These are phyloP conservation scores for Pachycephala philippinensis DNA, from an alignment of 2,113 vertebrate genomes.

Conservation along the genomic window DNA sequence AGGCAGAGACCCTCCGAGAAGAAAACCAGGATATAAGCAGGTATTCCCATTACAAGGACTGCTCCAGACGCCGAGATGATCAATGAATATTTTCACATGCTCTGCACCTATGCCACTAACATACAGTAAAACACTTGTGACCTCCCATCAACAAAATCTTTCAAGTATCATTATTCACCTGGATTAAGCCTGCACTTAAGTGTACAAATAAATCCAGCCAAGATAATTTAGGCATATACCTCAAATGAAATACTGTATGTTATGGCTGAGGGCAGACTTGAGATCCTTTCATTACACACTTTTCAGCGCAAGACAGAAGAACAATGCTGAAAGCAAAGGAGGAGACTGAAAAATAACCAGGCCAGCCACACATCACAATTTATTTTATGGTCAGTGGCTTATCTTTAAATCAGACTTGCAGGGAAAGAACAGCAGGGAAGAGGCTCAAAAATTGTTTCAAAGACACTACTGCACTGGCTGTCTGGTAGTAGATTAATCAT, in stretches of 20 bases:
- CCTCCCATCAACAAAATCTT: not conserved
- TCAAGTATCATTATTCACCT: not conserved
- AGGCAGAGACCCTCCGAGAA: not conserved
- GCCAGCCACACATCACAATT: not conserved
- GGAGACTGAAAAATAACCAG: not conserved
- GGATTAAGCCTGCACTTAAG: not conserved
- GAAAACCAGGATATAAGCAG: not conserved
- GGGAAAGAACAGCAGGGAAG: not conserved
- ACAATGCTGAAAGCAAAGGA: not conserved
- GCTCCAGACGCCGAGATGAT: not conserved
- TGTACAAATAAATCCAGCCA: not conserved
- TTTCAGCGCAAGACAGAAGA: not conserved
- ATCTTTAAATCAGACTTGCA: not conserved
- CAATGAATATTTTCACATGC: not conserved
- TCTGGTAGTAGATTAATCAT: slow-evolving; percentile 4
- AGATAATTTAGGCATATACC: not conserved
- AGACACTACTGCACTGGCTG: not conserved
- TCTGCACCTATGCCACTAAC: not conserved
- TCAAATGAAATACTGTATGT: not conserved
- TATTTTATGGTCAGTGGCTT: not conserved
- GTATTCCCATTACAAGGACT: not conserved
- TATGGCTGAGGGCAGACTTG: not conserved
- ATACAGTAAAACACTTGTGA: not conserved
- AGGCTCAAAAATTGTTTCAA: not conserved
- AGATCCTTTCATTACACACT: not conserved